Evolutionary conservation across 2,888 invertebrate genomes (phyloP).

Genomic region (Cristatella mucedo): DNA sequence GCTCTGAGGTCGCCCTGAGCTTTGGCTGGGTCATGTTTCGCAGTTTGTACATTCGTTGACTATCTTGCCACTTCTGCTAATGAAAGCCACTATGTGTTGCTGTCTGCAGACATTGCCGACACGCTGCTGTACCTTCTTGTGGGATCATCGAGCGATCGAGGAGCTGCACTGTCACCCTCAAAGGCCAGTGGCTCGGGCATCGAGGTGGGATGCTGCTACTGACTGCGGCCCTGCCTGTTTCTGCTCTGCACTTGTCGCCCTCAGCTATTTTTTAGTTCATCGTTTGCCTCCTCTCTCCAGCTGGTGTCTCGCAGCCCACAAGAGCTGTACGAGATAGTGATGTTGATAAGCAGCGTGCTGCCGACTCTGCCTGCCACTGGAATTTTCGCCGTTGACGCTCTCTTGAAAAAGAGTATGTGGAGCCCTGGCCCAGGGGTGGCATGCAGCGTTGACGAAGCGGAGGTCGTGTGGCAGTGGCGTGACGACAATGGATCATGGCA

Average conservation of each 20-base stretch:
- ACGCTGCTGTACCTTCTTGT: slow-evolving; percentile 83
- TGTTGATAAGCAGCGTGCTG: slow-evolving; percentile 71
- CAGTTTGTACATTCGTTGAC: no score
- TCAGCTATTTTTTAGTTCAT: no score
- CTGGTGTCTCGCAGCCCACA: slow-evolving; percentile 78
- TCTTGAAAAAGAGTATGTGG: slow-evolving; percentile 45
- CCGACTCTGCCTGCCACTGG: slow-evolving; percentile 86
- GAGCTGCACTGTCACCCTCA: no score
- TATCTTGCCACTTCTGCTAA: no score
- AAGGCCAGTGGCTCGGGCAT: no score
- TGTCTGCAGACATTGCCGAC: slow-evolving; percentile 60
- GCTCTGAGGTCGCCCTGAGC: no score
- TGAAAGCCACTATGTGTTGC: no score
- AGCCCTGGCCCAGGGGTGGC: slow-evolving; percentile 39
- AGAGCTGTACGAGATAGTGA: slow-evolving; percentile 90
- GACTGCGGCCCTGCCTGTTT: no score
- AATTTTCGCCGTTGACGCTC: slow-evolving; percentile 77
- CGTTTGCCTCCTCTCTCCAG: slow-evolving; percentile 35
- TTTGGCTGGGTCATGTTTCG: no score
- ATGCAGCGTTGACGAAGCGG: slow-evolving; percentile 50
- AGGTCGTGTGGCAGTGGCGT: slow-evolving; percentile 90
- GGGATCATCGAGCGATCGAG: slow-evolving; percentile 50
- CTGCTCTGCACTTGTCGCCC: no score
- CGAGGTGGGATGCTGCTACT: no score
- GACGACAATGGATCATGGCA: slow-evolving; percentile 81